These are phyloP conservation scores for Poecile atricapillus DNA, from an alignment of 2,113 vertebrate species.

Conservation along the genomic window DNA sequence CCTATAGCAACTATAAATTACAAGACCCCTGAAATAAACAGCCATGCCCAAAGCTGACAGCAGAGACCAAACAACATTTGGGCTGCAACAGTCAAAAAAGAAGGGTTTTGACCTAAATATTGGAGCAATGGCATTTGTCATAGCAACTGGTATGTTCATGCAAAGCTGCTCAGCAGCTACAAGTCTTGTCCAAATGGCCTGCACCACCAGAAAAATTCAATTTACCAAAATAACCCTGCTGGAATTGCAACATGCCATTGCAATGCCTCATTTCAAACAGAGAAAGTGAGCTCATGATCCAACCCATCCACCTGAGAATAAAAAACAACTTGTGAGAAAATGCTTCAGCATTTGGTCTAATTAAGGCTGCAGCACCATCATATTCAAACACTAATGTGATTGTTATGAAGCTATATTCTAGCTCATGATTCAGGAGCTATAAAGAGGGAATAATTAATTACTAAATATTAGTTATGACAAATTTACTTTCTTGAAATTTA, in stretches of 20 bases:
- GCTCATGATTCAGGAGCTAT: not conserved
- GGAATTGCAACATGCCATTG: not conserved
- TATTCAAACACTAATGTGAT: not conserved
- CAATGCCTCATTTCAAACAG: not conserved
- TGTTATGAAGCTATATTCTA: not conserved
- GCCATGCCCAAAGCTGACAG: not conserved
- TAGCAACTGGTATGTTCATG: not conserved
- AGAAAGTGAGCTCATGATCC: not conserved
- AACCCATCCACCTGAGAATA: not conserved
- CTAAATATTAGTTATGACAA: conserved; percentile 1
- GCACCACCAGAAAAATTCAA: not conserved
- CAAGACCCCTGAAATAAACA: not conserved
- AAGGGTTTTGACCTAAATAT: not conserved
- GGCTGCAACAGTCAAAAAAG: not conserved
- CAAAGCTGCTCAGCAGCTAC: not conserved
- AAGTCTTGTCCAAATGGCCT: not conserved
- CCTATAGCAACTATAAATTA: not conserved
- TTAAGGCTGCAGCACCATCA: not conserved
- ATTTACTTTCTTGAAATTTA: not conserved
- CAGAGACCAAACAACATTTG: not conserved
- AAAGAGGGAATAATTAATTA: conserved; percentile 19
- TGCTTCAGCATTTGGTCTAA: not conserved
- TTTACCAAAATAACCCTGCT: not conserved
- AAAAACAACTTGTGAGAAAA: not conserved
- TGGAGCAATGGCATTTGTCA: not conserved